Evolutionary conservation across 2,797 vertebrate genomes (phyloP), one percentile per base, ranked within the genome.

Genomic region (Sebastolobus altivelis): DNA sequence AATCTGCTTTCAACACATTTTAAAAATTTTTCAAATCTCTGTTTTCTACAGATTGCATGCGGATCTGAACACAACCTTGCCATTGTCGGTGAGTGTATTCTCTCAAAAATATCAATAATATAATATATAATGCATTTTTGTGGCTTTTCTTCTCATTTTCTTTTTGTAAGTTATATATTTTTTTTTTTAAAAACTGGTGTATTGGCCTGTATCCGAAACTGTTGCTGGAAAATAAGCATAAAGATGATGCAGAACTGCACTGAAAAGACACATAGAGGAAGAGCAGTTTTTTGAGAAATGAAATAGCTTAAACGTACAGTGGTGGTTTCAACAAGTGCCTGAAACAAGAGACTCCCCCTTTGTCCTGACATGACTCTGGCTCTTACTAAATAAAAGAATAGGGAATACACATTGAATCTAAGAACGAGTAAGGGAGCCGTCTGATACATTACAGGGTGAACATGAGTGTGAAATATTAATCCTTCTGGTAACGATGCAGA

Each of bases 51-150:
- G 98, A 92, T 99, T 1, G 94, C 96, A 0, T 99, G 97, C 93
- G 98, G 98, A 89, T 98, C 98, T 25, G 97, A 99, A 92, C 98
- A 99, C 89, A 98, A 96, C 93, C 95, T 99, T 80, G 98, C 97
- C 72, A 82, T 98, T 88, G 93, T 97, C 83, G 97, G 98, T 99
- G 90, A 97, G 97, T 97, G 18, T 71, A 43, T 63, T 76, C 14
- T 71, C 52, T 43, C 4, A 69, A 37, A 69, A 49, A 69, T 58
- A 16, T 54, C 29, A 43, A 60, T 20, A 38, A 25, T 25, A 25
- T 25, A 25, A 25, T 25, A 25, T 25, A 25, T 25, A 25, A 25
- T 25, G 25, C 2, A 67, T n/a, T 43, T 40, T 61, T 25, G 58
- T 22, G 0, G 16, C 8, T 61, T 68, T 72, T 65, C 18, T 13